Evolutionary conservation across 2,113 vertebrate genomes (phyloP).

Genomic region (Puffinus mauretanicus): DNA sequence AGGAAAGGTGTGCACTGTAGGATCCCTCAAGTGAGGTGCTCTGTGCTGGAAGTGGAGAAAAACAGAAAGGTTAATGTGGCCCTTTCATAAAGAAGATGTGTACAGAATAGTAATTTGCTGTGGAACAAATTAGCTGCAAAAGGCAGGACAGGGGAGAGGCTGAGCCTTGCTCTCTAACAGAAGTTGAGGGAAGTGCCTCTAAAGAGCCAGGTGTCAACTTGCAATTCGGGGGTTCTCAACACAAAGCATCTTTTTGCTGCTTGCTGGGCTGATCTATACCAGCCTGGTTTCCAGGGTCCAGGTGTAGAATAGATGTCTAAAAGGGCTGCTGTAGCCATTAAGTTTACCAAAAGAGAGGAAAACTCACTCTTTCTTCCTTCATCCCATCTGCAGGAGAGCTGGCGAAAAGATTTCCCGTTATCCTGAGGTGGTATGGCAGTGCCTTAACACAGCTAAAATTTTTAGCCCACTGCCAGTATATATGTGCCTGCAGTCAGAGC

Average conservation of each 20-base stretch:
- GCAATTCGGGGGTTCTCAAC: not conserved
- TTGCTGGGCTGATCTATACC: not conserved
- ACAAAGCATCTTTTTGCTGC: not conserved
- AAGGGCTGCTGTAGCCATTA: not conserved
- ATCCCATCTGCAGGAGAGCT: not conserved
- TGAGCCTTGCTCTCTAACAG: not conserved
- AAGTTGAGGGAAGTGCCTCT: not conserved
- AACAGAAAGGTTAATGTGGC: not conserved
- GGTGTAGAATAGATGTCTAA: not conserved
- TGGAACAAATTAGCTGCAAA: not conserved
- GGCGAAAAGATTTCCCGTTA: not conserved
- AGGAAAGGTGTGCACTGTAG: not conserved
- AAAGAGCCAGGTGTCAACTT: not conserved
- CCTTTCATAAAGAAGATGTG: not conserved
- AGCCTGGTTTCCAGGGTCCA: not conserved
- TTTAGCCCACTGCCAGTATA: not conserved
- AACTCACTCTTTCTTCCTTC: not conserved
- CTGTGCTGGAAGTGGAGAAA: not conserved
- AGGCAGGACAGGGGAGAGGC: not conserved
- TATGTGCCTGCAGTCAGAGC: not conserved
- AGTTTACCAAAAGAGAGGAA: not conserved
- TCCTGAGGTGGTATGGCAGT: not conserved
- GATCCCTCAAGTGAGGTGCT: not conserved
- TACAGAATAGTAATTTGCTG: not conserved
- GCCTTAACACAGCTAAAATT: not conserved